A percentile compares a stretch with the other conserved stretches of the same genome.
Conservation (phyloP, 1,140 invertebrate species). For the Nylanderia fulva region DNA sequence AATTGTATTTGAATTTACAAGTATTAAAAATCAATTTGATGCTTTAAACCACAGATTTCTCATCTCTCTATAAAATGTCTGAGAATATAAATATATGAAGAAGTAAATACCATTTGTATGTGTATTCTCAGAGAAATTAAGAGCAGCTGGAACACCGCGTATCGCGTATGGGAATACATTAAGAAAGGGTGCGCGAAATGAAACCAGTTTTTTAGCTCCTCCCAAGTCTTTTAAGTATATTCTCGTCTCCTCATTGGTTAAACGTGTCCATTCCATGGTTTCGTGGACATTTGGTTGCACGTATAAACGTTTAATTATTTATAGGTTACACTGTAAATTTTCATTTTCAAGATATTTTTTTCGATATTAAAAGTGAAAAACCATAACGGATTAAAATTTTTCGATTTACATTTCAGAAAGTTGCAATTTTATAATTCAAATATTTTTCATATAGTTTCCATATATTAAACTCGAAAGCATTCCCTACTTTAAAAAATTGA, state of each 20-base stretch:
- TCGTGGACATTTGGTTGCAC: neutral
- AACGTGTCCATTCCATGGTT: neutral
- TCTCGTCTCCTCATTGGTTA: constrained; percentile 43
- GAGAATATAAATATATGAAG: neutral
- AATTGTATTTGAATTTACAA: neutral
- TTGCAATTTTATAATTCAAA: constrained; percentile 16
- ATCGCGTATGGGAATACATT: constrained; percentile 5
- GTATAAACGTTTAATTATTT: neutral
- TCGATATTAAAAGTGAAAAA: constrained; percentile 7
- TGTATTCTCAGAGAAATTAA: neutral
- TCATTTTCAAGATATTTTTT: constrained; percentile 10
- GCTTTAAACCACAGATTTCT: neutral
- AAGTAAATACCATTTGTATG: neutral
- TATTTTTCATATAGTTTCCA: neutral
- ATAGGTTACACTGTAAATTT: constrained; percentile 2
- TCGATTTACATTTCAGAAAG: constrained; percentile 1
- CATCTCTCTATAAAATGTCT: neutral
- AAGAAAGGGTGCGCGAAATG: constrained; percentile 18
- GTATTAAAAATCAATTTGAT: neutral
- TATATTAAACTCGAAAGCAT: neutral
- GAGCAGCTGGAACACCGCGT: neutral
- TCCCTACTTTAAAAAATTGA: too few species aligned
- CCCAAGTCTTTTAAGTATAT: constrained; percentile 37
- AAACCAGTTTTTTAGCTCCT: constrained; percentile 63
- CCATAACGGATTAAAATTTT: neutral